These are phyloP conservation scores for Bettongia penicillata DNA, from an alignment of 2,113 vertebrate species.

Conservation along the genomic window DNA sequence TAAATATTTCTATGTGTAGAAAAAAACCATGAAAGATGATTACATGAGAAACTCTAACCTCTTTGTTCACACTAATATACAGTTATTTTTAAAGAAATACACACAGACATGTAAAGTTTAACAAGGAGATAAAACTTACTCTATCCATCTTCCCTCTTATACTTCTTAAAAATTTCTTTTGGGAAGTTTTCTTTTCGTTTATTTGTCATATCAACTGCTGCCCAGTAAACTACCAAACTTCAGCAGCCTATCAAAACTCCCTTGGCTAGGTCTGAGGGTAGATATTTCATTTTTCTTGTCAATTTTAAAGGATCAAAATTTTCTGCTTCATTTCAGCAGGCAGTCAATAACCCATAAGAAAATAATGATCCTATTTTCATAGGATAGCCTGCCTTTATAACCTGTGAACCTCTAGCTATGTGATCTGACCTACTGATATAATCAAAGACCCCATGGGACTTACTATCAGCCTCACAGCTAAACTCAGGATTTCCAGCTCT, in stretches of 20 bases:
- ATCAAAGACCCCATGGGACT: neutral
- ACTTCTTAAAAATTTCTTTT: neutral
- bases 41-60: neutral
- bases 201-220: neutral
- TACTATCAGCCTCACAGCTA: neutral
- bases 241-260: neutral
- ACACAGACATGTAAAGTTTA: neutral
- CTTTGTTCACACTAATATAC: neutral
- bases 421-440: neutral
- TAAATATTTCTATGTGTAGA: neutral
- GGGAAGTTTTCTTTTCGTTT: neutral
- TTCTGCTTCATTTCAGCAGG: neutral
- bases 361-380: neutral
- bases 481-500: neutral
- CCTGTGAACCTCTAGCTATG: neutral
- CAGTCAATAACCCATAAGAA: neutral
- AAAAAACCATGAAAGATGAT: neutral
- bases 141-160: neutral
- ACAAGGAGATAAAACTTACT: neutral
- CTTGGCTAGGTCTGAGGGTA: neutral
- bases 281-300: neutral
- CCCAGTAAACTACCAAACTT: neutral
- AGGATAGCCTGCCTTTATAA: neutral
- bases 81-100: neutral
- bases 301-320: neutral